Conservation (phyloP, 2,113 vertebrate genomes). For the Puffinus mauretanicus region DNA sequence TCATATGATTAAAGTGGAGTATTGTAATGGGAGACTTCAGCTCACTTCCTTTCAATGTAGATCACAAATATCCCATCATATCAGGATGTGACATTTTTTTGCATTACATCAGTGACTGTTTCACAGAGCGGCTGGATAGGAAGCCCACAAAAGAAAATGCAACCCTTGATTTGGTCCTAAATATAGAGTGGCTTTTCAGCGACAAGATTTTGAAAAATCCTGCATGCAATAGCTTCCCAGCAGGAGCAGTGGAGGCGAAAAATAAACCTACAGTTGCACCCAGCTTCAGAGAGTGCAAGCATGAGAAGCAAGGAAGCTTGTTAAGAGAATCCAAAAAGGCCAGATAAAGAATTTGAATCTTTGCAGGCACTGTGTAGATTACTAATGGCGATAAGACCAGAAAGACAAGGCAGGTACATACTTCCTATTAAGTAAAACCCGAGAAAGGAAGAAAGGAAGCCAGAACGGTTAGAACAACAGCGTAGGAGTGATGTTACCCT, state of each 20-base stretch:
- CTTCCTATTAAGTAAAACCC: neutral
- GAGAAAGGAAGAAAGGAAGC: neutral
- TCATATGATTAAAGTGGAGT: neutral
- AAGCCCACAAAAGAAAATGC: conserved; percentile 15
- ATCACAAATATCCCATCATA: neutral
- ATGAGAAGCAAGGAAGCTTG: neutral
- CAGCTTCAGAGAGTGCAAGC: neutral
- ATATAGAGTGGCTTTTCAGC: neutral
- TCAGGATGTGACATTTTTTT: neutral
- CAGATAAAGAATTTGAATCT: neutral
- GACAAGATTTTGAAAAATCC: neutral
- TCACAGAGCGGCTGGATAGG: neutral
- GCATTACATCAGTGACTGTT: neutral
- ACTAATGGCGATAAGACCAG: neutral
- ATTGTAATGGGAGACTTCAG: neutral
- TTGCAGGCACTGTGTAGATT: neutral
- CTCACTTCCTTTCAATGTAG: neutral
- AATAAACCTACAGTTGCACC: neutral
- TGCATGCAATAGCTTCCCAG: neutral
- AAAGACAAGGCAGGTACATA: neutral
- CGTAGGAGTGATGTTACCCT: neutral
- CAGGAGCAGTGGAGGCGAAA: neutral
- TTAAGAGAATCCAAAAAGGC: neutral
- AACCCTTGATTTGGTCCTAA: conserved; percentile 20
- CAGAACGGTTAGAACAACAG: neutral